Evolutionary conservation across 2,113 vertebrate genomes (phyloP).

Genomic region (Elephas maximus): DNA sequence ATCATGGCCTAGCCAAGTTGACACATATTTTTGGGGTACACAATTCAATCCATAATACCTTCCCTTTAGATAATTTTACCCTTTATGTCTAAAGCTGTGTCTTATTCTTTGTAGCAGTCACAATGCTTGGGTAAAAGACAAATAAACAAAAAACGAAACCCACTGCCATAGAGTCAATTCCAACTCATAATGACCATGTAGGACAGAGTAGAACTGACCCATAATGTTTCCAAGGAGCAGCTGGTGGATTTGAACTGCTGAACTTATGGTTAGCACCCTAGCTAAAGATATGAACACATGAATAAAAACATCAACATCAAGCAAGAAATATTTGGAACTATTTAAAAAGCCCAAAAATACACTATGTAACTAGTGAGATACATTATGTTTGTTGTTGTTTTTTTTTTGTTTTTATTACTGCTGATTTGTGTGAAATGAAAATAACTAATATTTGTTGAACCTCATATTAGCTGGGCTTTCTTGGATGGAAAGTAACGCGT

Average conservation of each 20-base stretch:
- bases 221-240: too few species aligned
- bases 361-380: not conserved
- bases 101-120: not conserved
- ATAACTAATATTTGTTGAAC: not conserved
- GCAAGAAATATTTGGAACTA: not conserved
- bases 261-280: not conserved
- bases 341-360: not conserved
- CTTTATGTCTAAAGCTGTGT: not conserved
- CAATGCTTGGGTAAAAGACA: not conserved
- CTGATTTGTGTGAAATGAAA: not conserved
- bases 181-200: too few species aligned
- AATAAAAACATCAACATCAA: not conserved
- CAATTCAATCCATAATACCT: not conserved
- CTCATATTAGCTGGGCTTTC: not conserved
- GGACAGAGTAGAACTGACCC: too few species aligned
- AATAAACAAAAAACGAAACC: too few species aligned
- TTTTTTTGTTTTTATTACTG: not conserved
- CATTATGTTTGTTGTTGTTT: not conserved
- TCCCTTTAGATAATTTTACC: accelerated
- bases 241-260: not conserved
- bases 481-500: not conserved
- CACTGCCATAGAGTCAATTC: not conserved
- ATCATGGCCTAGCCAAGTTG: too few species aligned
- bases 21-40: too few species aligned
- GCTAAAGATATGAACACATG: not conserved